Conservation (phyloP, 2,888 invertebrate species). For the Plagodis pulveraria region DNA sequence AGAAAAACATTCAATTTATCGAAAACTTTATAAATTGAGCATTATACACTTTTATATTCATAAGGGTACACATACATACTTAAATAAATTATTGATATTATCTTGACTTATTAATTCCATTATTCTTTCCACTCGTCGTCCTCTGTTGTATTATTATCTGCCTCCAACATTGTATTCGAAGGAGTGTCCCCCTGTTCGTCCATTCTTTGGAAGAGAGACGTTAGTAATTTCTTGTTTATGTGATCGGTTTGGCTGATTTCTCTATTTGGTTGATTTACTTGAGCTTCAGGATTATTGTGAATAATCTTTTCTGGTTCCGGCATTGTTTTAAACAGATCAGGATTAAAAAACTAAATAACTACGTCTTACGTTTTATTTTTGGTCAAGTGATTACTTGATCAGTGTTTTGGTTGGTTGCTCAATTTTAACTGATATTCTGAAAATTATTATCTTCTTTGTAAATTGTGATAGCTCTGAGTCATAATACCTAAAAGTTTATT, state of each 20-base stretch:
- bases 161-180: slow-evolving; percentile 63
- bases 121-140: slow-evolving; percentile 74
- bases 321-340: slow-evolving; percentile 46
- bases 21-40: too few species aligned
- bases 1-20: too few species aligned
- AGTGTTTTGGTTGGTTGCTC: too few species aligned
- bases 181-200: slow-evolving; percentile 69
- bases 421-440: too few species aligned
- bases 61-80: too few species aligned
- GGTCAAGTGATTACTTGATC: too few species aligned
- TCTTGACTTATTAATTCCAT: background rate
- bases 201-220: slow-evolving; percentile 86
- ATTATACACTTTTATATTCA: too few species aligned
- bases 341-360: too few species aligned
- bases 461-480: too few species aligned
- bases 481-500: too few species aligned
- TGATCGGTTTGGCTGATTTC: slow-evolving; percentile 87
- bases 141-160: slow-evolving; percentile 59
- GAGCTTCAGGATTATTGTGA: slow-evolving; percentile 42
- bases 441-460: too few species aligned
- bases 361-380: too few species aligned
- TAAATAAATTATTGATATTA: background rate
- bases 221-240: slow-evolving; percentile 87
- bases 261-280: slow-evolving; percentile 56
- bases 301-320: slow-evolving; percentile 66